These are phyloP conservation scores for Hemibagrus wyckioides DNA, from an alignment of 2,113 vertebrate species.

Conservation along the genomic window DNA sequence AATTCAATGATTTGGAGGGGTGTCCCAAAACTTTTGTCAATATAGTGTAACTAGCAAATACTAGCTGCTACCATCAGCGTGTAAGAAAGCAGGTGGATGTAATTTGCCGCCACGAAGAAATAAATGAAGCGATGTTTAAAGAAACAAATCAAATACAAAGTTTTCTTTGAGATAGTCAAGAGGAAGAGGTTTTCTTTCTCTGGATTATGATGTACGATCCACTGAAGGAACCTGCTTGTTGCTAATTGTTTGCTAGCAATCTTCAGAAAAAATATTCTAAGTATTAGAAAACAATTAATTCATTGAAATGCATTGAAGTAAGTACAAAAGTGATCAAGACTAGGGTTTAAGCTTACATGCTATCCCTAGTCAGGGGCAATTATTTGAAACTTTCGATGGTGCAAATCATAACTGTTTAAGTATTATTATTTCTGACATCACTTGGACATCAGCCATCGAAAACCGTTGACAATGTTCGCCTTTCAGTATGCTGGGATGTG, in stretches of 20 bases:
- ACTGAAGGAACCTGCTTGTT: not conserved
- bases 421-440: constrained; percentile 31
- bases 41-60: no score
- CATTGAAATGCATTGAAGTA: not conserved
- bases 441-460: constrained; percentile 7
- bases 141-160: not conserved
- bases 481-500: constrained; percentile 70
- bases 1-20: no score
- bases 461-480: constrained; percentile 51
- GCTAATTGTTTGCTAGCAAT: not conserved
- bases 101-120: not conserved
- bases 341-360: not conserved
- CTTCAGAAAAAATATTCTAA: no score
- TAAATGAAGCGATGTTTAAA: not conserved
- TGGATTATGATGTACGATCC: not conserved
- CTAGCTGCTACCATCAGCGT: no score
- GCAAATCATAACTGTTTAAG: constrained; percentile 17
- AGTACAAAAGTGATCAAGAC: not conserved
- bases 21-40: no score
- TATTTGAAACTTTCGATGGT: not conserved
- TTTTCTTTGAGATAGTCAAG: not conserved
- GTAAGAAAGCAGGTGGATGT: not conserved
- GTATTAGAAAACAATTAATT: not conserved
- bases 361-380: not conserved
- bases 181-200: not conserved